Conservation (phyloP, 2,797 vertebrate species). For the Discoglossus pictus region DNA sequence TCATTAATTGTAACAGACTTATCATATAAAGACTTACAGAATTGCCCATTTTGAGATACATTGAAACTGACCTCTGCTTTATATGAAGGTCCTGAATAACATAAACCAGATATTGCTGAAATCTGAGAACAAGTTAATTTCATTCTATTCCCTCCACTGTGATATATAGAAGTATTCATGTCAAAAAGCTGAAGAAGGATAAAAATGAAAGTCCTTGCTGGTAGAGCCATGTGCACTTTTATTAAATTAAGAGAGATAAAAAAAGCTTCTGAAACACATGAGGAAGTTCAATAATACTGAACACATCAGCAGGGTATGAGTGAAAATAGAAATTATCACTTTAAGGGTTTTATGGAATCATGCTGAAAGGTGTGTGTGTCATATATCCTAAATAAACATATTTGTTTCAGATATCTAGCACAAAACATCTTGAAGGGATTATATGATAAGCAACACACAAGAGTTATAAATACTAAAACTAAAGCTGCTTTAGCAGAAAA, state of each 20-base stretch:
- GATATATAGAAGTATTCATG: conserved; percentile 72
- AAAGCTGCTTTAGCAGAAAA: no score
- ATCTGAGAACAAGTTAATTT: conserved; percentile 69
- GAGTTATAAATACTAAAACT: no score
- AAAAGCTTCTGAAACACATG: conserved; percentile 69
- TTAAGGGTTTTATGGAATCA: conserved; percentile 56
- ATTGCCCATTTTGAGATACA: conserved; percentile 65
- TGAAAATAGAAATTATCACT: conserved; percentile 73
- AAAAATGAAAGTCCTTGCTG: conserved; percentile 72
- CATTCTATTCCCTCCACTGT: conserved; percentile 67
- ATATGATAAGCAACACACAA: no score
- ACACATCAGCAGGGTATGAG: conserved; percentile 65
- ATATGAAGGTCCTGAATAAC: conserved; percentile 68
- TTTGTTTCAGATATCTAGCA: no score
- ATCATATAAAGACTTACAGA: conserved; percentile 50
- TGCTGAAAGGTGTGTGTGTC: conserved; percentile 8
- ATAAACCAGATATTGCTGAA: conserved; percentile 73
- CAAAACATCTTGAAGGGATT: no score
- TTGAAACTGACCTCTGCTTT: conserved; percentile 69
- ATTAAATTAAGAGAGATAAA: conserved; percentile 74
- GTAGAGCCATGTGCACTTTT: conserved; percentile 72
- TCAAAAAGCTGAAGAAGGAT: conserved; percentile 70
- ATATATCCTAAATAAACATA: no score
- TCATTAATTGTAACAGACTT: conserved; percentile 27
- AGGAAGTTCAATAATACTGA: conserved; percentile 65